These are phyloP conservation scores for Rhadina sibilatrix DNA, from an alignment of 2,113 vertebrate genomes.

Conservation along the genomic window DNA sequence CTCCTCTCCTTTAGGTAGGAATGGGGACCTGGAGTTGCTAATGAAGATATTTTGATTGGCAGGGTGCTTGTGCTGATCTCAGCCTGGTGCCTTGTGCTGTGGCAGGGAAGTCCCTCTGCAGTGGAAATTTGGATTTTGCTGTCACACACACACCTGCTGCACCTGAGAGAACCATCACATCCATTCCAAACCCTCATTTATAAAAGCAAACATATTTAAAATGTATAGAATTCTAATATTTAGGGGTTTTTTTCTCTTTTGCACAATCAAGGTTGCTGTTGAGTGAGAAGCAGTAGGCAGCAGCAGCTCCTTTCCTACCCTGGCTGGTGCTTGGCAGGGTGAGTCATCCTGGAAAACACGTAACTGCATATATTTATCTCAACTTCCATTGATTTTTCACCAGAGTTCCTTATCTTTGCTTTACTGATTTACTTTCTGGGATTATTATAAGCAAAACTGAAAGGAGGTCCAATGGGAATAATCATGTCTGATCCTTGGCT, in stretches of 20 bases:
- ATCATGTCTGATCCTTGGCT: neutral
- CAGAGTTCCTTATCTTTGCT: neutral
- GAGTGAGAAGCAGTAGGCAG: slow-evolving; percentile 32
- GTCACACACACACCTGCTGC: neutral
- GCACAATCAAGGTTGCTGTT: neutral
- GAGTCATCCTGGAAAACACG: slow-evolving; percentile 32
- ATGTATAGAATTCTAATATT: neutral
- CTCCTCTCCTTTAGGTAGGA: neutral
- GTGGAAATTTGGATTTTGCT: neutral
- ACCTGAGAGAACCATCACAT: neutral
- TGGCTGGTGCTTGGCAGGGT: slow-evolving; percentile 25
- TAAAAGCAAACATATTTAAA: neutral
- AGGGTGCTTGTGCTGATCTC: neutral
- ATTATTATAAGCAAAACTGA: neutral
- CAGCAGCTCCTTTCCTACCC: slow-evolving; percentile 6
- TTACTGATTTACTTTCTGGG: neutral
- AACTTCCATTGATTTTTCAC: neutral
- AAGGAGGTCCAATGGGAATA: neutral
- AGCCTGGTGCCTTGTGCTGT: neutral
- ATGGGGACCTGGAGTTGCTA: neutral
- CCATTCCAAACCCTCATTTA: neutral
- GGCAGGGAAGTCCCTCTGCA: neutral
- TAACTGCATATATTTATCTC: neutral
- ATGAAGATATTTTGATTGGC: neutral
- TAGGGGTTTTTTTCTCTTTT: neutral